These are phyloP conservation scores for Stegana nigrithorax DNA, from an alignment of 2,888 invertebrate species.

Conservation along the genomic window DNA sequence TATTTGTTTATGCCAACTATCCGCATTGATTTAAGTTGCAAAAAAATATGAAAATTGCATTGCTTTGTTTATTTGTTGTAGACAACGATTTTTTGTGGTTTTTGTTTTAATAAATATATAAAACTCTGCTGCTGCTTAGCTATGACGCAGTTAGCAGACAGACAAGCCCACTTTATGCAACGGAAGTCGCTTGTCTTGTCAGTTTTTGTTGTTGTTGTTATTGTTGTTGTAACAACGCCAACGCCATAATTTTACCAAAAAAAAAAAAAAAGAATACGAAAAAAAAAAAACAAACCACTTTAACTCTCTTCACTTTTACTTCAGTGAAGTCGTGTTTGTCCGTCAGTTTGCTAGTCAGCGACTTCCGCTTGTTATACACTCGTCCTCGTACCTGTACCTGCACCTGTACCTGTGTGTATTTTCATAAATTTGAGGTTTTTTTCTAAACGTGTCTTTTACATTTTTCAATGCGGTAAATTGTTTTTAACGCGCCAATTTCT, in stretches of 20 bases:
- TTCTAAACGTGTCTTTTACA: neutral
- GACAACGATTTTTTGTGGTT: neutral
- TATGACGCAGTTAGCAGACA: too few relatives aligned
- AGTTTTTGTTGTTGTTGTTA: conserved; percentile 23
- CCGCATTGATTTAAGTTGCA: conserved; percentile 15
- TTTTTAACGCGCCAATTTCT: too few relatives aligned
- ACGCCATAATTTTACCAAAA: conserved; percentile 11
- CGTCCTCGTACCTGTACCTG: too few relatives aligned
- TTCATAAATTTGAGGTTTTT: neutral
- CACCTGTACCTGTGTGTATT: neutral
- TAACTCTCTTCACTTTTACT: too few relatives aligned
- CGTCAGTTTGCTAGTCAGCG: neutral
- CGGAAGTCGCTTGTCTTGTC: conserved; percentile 44
- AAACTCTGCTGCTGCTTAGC: too few relatives aligned
- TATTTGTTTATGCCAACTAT: conserved; percentile 7
- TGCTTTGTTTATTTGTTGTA: neutral
- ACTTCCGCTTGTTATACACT: conserved; percentile 14
- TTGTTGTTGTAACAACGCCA: too few relatives aligned
- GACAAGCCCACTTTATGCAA: too few relatives aligned
- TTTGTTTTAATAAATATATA: neutral
- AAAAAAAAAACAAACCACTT: neutral
- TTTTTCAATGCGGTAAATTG: conserved; percentile 17
- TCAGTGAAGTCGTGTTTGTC: neutral
- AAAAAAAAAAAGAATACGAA: neutral
- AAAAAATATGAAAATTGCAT: conserved; percentile 15